A percentile compares a stretch with the other conserved stretches of the same genome.
phyloP scores from a whole-genome alignment of 2,888 invertebrate genomes.

The Amiota communis region DNA sequence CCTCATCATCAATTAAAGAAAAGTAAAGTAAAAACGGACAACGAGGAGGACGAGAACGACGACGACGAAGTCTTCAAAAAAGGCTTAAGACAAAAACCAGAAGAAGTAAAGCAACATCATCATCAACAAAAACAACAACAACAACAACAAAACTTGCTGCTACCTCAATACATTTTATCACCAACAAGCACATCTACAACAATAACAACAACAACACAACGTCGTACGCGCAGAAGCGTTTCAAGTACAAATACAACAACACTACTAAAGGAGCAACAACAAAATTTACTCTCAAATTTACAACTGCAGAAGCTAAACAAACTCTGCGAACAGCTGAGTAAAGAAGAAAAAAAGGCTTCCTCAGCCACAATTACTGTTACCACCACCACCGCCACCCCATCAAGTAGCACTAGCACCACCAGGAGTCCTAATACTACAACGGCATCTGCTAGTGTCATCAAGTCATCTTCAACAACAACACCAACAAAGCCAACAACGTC shows the following conservation, averaged over 20 bases:
- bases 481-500: conserved; percentile 38
- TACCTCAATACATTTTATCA: conserved; percentile 12
- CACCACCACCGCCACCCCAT: conserved; percentile 29
- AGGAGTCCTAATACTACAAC: conserved; percentile 32
- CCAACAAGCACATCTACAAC: not conserved
- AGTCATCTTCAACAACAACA: conserved; percentile 32
- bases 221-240: conserved; percentile 42
- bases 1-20: too few relatives aligned
- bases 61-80: conserved; percentile 1
- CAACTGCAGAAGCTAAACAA: conserved; percentile 17
- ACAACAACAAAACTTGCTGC: conserved; percentile 23
- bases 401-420: conserved; percentile 51
- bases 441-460: conserved; percentile 42
- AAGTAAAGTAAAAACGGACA: conserved; percentile 6
- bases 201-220: conserved; percentile 36
- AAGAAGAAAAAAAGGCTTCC: conserved; percentile 9
- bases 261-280: conserved; percentile 36
- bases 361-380: conserved; percentile 26
- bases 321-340: conserved; percentile 8
- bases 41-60: not conserved
- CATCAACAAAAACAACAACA: not conserved
- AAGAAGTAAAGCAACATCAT: not conserved
- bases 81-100: not conserved
- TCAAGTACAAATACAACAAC: conserved; percentile 30
- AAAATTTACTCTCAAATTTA: conserved; percentile 36